Percentiles rank a stretch among this genome's conserved stretches.
Evolutionary conservation across 23 tunicate genomes (phyloP).

Genomic region (Oikopleura dioica): DNA sequence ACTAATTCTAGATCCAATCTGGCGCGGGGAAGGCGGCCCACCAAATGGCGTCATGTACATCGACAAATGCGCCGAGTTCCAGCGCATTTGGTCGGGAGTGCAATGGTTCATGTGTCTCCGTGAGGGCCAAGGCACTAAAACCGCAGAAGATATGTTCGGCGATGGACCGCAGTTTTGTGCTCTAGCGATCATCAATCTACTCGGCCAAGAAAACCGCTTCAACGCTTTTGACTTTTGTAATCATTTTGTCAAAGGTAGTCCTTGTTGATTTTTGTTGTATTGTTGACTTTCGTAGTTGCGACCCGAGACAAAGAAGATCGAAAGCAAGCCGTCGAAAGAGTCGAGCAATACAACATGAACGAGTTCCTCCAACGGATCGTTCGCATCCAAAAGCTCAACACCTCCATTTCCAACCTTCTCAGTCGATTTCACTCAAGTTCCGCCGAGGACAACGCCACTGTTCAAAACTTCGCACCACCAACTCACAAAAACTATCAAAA

Average conservation of each 20-base stretch:
- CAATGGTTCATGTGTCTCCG: constrained; percentile 93
- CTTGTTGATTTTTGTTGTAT: too few species aligned
- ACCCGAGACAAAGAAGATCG: too few species aligned
- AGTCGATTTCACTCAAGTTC: too few species aligned
- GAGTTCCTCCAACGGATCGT: too few species aligned
- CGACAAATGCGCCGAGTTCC: constrained; percentile 81
- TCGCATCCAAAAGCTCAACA: too few species aligned
- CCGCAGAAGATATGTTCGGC: constrained; percentile 41
- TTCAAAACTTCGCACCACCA: too few species aligned
- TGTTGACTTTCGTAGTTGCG: too few species aligned
- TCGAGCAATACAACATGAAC: too few species aligned
- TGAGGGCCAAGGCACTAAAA: constrained; percentile 39
- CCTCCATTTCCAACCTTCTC: too few species aligned
- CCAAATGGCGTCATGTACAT: constrained; percentile 85
- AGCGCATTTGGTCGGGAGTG: constrained; percentile 76
- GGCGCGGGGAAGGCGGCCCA: constrained; percentile 22
- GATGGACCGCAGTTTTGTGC: constrained; percentile 93
- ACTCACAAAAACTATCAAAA: too few species aligned
- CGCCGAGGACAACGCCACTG: too few species aligned
- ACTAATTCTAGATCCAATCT: background rate
- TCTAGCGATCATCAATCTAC: constrained; percentile 44
- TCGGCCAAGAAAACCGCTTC: constrained; percentile 57
- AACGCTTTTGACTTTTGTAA: constrained; percentile 71
- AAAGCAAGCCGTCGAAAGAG: too few species aligned
- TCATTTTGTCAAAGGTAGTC: constrained; percentile 48